Evolutionary conservation across 2,113 vertebrate species (phyloP).

Genomic region (Nyctibius bracteatus): DNA sequence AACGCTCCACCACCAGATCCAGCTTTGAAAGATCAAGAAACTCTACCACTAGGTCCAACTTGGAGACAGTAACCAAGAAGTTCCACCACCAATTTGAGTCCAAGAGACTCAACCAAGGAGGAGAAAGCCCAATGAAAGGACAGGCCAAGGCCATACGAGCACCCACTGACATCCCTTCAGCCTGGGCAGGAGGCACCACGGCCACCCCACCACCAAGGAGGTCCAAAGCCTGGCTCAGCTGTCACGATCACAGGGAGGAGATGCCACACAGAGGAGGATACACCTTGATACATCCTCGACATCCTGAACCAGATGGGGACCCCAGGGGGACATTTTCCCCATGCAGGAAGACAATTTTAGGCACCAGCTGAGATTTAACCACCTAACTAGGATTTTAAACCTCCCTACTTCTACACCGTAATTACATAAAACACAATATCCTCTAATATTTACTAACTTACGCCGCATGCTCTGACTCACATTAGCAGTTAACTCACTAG

Average conservation of each 20-base stretch:
- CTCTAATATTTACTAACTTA: not conserved
- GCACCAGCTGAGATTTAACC: not conserved
- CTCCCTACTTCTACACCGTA: not conserved
- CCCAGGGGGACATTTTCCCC: accelerated
- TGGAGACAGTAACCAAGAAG: not conserved
- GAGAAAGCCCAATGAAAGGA: not conserved
- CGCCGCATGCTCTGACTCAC: accelerated
- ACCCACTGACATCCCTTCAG: not conserved
- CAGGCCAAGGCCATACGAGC: accelerated
- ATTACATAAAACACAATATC: not conserved
- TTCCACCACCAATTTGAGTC: not conserved
- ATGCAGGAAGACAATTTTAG: not conserved
- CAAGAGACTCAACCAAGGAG: not conserved
- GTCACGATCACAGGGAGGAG: accelerated
- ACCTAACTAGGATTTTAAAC: not conserved
- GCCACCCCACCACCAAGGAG: not conserved
- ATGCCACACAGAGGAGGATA: not conserved
- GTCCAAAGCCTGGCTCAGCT: not conserved
- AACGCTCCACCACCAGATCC: accelerated
- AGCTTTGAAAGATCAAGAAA: not conserved
- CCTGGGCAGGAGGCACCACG: not conserved
- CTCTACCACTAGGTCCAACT: not conserved
- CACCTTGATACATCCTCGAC: not conserved
- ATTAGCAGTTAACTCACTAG: not conserved
- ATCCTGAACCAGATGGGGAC: not conserved